phyloP scores from a whole-genome alignment of 64 coral and sea anemone genomes.

The Orbicella faveolata region DNA sequence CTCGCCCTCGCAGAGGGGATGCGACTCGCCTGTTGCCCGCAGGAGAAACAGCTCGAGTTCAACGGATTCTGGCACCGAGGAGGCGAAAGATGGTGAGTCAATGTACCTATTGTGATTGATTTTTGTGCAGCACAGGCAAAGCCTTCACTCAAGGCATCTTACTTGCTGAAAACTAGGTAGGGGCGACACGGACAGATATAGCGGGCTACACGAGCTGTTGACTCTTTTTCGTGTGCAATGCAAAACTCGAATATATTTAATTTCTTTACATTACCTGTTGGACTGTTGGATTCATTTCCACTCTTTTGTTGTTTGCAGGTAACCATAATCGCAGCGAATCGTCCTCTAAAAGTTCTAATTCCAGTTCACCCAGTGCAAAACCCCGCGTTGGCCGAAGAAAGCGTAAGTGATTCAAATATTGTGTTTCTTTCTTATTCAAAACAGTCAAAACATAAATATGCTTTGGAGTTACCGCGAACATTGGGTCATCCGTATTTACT shows the following conservation, averaged over 20 bases:
- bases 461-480: background rate
- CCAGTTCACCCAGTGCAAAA: conserved; percentile 9
- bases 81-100: conserved; percentile 54
- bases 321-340: background rate
- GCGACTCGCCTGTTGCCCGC: background rate
- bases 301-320: background rate
- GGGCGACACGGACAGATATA: too few species aligned
- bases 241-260: too few species aligned
- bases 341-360: background rate
- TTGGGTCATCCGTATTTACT: background rate
- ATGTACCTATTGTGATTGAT: background rate
- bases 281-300: background rate
- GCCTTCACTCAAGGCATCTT: too few species aligned
- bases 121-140: too few species aligned
- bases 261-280: background rate
- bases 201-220: too few species aligned
- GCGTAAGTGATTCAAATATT: conserved; percentile 14
- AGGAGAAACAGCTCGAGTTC: conserved; percentile 62
- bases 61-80: conserved; percentile 66
- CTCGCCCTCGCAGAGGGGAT: conserved; percentile 22
- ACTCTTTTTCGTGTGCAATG: too few species aligned
- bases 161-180: too few species aligned
- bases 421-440: background rate
- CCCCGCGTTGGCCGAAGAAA: conserved; percentile 38
- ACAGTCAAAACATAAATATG: background rate